phyloP scores from a whole-genome alignment of 2,888 invertebrate species.

The Azorinus chamasolen region DNA sequence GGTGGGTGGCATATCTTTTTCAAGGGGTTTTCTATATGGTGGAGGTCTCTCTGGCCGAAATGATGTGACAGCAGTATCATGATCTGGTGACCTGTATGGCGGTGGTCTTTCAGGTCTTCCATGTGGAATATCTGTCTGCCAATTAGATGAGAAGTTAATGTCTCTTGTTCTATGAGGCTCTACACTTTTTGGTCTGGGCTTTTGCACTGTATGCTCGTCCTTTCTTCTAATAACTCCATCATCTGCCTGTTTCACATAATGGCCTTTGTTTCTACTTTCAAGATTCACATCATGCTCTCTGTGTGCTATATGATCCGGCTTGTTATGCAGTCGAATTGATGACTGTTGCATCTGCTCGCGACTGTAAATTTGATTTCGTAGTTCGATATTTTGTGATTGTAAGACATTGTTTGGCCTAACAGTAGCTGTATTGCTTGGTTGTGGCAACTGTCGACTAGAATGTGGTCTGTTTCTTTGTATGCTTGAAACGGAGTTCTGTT shows the following conservation, averaged over 20 bases:
- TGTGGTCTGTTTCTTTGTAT: too few relatives aligned
- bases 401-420: slow-evolving; percentile 89
- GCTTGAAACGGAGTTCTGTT: too few relatives aligned
- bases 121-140: slow-evolving; percentile 9
- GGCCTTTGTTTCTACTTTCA: background rate
- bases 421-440: slow-evolving; percentile 87
- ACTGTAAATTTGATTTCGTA: slow-evolving; percentile 55
- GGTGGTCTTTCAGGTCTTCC: slow-evolving; percentile 46
- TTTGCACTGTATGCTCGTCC: background rate
- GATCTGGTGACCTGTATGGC: slow-evolving; percentile 49
- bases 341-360: slow-evolving; percentile 55
- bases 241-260: background rate
- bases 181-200: slow-evolving; percentile 25
- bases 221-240: background rate
- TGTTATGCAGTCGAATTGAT: slow-evolving; percentile 23
- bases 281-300: slow-evolving; percentile 5
- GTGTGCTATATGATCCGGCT: slow-evolving; percentile 10
- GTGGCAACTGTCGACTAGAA: too few relatives aligned
- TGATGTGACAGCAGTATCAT: too few relatives aligned
- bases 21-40: slow-evolving; percentile 32
- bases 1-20: slow-evolving; percentile 67
- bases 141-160: background rate
- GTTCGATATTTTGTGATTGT: slow-evolving; percentile 59
- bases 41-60: slow-evolving; percentile 61
- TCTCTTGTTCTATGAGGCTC: slow-evolving; percentile 3